These are phyloP conservation scores for Otolemur garnettii DNA, from an alignment of 2,113 vertebrate species.

Conservation along the genomic window DNA sequence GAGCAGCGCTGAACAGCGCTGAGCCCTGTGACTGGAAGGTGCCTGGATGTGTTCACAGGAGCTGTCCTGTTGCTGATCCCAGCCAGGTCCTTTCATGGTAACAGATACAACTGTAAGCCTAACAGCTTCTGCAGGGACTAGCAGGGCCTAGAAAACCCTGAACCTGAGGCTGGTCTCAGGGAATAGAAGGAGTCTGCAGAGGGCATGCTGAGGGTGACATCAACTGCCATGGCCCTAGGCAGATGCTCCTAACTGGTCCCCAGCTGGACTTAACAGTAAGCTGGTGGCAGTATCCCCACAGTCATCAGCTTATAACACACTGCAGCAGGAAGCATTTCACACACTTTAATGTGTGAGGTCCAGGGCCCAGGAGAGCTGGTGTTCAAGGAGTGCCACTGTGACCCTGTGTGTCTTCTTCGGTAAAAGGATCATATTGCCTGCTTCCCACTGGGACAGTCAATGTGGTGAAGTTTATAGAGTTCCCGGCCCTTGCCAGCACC, in stretches of 20 bases:
- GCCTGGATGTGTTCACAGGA: background rate
- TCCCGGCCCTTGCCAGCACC: background rate
- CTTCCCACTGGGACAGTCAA: too few relatives aligned
- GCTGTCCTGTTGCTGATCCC: background rate
- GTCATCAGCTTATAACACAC: background rate
- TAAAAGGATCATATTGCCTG: background rate
- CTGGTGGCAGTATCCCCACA: too few relatives aligned
- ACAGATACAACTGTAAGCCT: rapidly evolving
- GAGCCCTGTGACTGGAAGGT: too few relatives aligned
- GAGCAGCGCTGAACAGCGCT: too few relatives aligned
- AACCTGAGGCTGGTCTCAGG: background rate
- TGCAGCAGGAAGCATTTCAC: background rate
- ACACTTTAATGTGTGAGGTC: background rate
- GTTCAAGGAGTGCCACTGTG: background rate
- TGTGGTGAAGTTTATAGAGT: background rate
- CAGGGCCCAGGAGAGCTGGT: background rate
- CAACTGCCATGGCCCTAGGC: too few relatives aligned
- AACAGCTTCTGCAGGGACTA: background rate
- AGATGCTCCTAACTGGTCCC: background rate
- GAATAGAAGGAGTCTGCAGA: rapidly evolving
- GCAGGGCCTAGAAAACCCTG: too few relatives aligned
- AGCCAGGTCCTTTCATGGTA: background rate
- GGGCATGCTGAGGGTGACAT: rapidly evolving
- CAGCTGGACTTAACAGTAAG: too few relatives aligned
- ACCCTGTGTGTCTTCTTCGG: background rate